Percentiles rank a stretch among this genome's conserved stretches.
Evolutionary conservation across 2,888 invertebrate species (phyloP).

Genomic region (Emmelina monodactyla): DNA sequence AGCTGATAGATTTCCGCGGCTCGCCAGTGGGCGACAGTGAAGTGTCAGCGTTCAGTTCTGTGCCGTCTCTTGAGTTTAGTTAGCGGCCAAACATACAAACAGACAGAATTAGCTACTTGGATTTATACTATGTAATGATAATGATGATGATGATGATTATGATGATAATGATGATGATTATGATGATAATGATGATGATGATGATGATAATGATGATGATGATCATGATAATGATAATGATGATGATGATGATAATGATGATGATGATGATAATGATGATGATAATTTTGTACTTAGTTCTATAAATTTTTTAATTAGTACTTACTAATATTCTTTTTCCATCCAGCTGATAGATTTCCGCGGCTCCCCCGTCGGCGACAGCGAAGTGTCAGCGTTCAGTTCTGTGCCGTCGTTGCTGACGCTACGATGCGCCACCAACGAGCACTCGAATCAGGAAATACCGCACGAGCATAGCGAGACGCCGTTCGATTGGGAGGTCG

Average conservation of each 20-base stretch:
- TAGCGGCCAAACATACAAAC: not conserved
- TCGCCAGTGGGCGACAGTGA: conserved; percentile 52
- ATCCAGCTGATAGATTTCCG: conserved; percentile 47
- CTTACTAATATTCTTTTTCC: no score
- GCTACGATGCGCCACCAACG: no score
- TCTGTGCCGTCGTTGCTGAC: no score
- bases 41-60: conserved; percentile 48
- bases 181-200: not conserved
- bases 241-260: not conserved
- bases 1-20: conserved; percentile 46
- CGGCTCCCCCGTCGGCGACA: conserved; percentile 47
- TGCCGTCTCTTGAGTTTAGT: conserved; percentile 26
- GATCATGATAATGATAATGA: not conserved
- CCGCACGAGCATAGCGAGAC: conserved; percentile 12
- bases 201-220: not conserved
- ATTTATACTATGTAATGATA: no score
- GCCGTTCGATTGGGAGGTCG: no score
- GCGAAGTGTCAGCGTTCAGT: conserved; percentile 48
- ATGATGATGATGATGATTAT: no score
- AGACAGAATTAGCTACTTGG: no score
- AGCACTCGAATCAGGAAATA: conserved; percentile 4
- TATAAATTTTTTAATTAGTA: no score
- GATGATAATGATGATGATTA: no score
- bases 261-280: not conserved
- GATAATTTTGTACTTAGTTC: no score